Base-by-base conservation (phyloP, 2,113 vertebrate species). In the Gavia stellata region DNA sequence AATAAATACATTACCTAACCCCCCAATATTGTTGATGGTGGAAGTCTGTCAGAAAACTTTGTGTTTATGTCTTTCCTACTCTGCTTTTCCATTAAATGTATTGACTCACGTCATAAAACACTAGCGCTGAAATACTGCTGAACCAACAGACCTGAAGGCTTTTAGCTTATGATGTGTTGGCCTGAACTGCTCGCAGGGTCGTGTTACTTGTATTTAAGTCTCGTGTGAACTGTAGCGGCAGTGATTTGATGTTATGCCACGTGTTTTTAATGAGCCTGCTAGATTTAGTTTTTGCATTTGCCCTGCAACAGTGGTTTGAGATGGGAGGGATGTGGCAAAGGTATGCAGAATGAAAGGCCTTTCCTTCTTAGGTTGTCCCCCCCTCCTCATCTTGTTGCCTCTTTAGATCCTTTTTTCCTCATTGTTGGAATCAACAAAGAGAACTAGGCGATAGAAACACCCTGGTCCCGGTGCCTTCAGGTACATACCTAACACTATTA, bases 401-500 rank as follows among this genome's bases (percentile, higher is more conserved):
- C 59, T 78, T 49, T 5, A 29, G 33, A 21, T 49, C 33, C 12
- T 2, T 49, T 44, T 81, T 36, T 26, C 18, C 40, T 44, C 7
- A 0, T 34, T 4, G 3, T 14, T 40, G 44, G 52, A 52, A 28
- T 28, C 15, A 18, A 11, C 49, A 45, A 21, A 28, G n/a, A 20
- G 17, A 14, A 4, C 6, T 3, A n/a, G 34, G 28, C 38, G 10
- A 1, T 3, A 49, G 45, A 4, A 65, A 2, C 17, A 3, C 12
- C 73, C 70, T 42, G 36, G 10, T 21, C 19, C 49, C 16, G 33
- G 3, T 15, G 58, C 47, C 20, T 55, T 34, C 36, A 3, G 14
- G 6, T 28, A 11, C 34, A 0, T 5, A 1, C 44, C 29, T 7
- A 20, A 1, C 17, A 0, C 61, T 33, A 0, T 18, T 7, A 33